Evolutionary conservation across 2,113 vertebrate genomes (phyloP).

Genomic region (Chaetura pelagica): DNA sequence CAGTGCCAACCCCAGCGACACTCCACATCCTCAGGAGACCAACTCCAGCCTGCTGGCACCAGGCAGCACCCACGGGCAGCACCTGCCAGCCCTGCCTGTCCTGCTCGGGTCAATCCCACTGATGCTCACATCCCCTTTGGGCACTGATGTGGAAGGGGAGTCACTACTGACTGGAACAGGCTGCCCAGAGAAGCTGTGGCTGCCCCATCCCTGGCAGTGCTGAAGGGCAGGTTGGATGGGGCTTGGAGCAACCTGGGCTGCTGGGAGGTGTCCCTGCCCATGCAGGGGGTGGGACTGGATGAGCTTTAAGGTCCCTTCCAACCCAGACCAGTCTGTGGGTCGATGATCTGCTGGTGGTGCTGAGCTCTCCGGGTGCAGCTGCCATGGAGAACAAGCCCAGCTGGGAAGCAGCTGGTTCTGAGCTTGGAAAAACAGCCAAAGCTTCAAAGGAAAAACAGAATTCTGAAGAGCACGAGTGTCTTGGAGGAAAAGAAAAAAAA

Average conservation of each 20-base stretch:
- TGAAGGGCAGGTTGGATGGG: too few relatives aligned
- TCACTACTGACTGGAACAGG: background rate
- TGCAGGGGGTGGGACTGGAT: too few relatives aligned
- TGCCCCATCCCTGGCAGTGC: too few relatives aligned
- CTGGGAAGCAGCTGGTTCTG: background rate
- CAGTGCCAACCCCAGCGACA: background rate
- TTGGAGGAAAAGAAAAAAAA: background rate
- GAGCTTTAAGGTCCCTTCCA: too few relatives aligned
- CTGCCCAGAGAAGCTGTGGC: too few relatives aligned
- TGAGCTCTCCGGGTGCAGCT: background rate
- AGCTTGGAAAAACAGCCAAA: constrained; percentile 21
- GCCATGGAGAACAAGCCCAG: background rate
- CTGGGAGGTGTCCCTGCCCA: too few relatives aligned
- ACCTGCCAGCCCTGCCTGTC: background rate
- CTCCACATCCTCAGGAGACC: rapidly evolving
- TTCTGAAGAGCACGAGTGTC: background rate
- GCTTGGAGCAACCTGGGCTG: too few relatives aligned
- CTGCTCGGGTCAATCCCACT: rapidly evolving
- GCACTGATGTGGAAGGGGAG: rapidly evolving
- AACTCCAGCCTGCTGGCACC: rapidly evolving
- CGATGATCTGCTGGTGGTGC: rapidly evolving
- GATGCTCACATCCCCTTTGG: rapidly evolving
- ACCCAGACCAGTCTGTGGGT: too few relatives aligned
- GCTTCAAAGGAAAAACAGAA: background rate
- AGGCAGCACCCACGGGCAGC: background rate